Conservation (phyloP, 2,797 vertebrate species). For the Ataeniobius toweri region DNA sequence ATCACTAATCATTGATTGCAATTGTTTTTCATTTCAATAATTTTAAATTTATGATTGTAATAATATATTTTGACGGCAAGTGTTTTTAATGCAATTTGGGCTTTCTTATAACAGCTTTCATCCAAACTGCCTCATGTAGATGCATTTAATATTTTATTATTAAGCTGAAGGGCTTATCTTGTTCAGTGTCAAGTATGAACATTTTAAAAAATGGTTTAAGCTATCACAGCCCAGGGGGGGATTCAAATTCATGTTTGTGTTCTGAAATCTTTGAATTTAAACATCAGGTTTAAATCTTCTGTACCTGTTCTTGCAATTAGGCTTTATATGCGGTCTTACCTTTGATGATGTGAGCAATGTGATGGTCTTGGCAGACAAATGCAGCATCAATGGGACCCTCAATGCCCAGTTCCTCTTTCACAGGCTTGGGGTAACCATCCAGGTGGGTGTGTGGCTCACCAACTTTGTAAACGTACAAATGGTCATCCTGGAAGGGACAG, state of each 20-base stretch:
- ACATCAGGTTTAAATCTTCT: too few relatives aligned
- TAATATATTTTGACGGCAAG: neutral
- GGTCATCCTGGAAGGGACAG: constrained; percentile 66
- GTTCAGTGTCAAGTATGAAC: neutral
- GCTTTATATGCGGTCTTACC: constrained; percentile 65
- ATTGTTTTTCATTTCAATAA: neutral
- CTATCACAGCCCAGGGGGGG: neutral
- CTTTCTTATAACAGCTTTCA: too few relatives aligned
- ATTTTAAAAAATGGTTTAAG: neutral
- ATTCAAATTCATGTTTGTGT: neutral
- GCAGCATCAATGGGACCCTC: constrained; percentile 78
- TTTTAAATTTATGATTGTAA: neutral
- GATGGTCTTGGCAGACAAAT: constrained; percentile 77
- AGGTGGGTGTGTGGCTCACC: constrained; percentile 74
- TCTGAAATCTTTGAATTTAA: neutral
- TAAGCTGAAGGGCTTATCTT: neutral
- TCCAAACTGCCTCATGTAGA: neutral
- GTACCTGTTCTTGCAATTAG: too few relatives aligned
- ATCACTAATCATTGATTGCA: neutral
- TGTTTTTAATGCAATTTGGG: neutral
- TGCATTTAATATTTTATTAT: neutral
- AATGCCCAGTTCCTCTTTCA: constrained; percentile 80
- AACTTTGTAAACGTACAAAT: constrained; percentile 76
- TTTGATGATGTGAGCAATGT: constrained; percentile 76
- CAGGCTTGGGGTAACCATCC: constrained; percentile 80